Base-by-base conservation (phyloP, 2,797 vertebrate genomes). In the Myripristis jacobus region DNA sequence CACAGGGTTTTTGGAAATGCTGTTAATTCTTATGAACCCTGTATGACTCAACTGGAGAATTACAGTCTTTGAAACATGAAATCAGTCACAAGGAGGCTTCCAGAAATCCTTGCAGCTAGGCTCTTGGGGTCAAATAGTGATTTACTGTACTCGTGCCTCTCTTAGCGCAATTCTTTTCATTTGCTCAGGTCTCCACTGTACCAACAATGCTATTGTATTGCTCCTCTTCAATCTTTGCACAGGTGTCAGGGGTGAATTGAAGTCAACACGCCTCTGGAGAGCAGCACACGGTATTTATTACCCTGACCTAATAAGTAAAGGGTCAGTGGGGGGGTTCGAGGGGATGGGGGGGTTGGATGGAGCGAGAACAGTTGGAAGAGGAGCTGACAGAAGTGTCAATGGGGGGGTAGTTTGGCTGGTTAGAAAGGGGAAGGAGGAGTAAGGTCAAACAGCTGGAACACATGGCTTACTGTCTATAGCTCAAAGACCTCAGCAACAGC, bases 251-350 rank as follows among this genome's bases (percentile, higher is more conserved):
- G 79, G 47, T 86, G 79, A 88, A 80, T 75, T 72, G 75, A 70
- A 82, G 87, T 88, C 87, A 87, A 69, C 67, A 44, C 34, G 72
- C 57, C 84, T 89, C 72, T 56, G 73, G 59, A 83, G 78, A 85
- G 80, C 65, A 65, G 64, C 73, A 74, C 81, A 68, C 77, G 73
- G 75, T 81, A 80, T 93, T 92, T 92, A 92, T 88, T 85, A 70
- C 76, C 64, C 75, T 85, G 86, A 87, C 78, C 88, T 70, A 77
- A 77, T 85, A 64, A 86, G 79, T 74, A 64, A 77, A 83, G 77
- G 90, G 90, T 90, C 90, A 90, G 53, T 9, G 21, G 72, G 76
- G 55, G 74, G 79, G 57, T 80, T 64, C 43, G 52, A 34, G 65
- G 65, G 67, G 12, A 34, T 79, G 66, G 75, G 69, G 36, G 34